phyloP scores from a whole-genome alignment of 2,888 invertebrate species.

The Andrena hattorfiana region DNA sequence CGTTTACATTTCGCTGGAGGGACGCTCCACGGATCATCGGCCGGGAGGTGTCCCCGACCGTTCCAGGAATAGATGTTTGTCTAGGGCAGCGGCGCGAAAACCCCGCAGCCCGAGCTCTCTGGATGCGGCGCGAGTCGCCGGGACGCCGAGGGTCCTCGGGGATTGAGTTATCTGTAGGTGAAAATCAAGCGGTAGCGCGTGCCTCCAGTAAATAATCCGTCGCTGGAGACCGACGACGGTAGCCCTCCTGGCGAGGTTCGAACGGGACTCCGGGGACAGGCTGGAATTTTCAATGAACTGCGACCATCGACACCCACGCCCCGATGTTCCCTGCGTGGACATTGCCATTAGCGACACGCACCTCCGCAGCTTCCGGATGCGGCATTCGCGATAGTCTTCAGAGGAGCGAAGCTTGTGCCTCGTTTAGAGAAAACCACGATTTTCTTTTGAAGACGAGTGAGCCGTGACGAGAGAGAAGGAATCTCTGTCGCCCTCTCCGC shows the following conservation, averaged over 20 bases:
- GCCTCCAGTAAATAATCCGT: slow-evolving; percentile 70
- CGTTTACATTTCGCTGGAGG: not conserved
- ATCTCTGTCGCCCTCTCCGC: not conserved
- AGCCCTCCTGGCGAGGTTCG: slow-evolving; percentile 69
- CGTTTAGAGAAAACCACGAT: not conserved
- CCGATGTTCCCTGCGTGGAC: slow-evolving; percentile 27
- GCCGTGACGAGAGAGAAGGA: not conserved
- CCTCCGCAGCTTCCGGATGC: not conserved
- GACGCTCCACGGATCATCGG: not conserved
- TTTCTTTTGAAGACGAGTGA: not conserved
- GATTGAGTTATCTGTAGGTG: slow-evolving; percentile 69
- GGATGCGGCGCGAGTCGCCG: not conserved
- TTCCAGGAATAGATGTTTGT: slow-evolving; percentile 30
- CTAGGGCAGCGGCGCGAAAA: not conserved
- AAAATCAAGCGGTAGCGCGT: slow-evolving; percentile 73
- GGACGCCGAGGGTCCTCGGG: slow-evolving; percentile 19
- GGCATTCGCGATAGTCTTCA: slow-evolving; percentile 33
- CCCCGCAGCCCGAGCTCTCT: not conserved
- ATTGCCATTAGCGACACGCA: slow-evolving; percentile 50
- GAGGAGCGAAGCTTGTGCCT: not conserved
- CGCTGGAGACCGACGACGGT: slow-evolving; percentile 55
- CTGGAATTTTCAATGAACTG: slow-evolving; percentile 74
- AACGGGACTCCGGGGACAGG: slow-evolving; percentile 68
- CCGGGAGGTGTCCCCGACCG: not conserved
- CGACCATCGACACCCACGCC: slow-evolving; percentile 71